These are phyloP conservation scores for Araneus ventricosus DNA, from an alignment of 1,140 invertebrate genomes.

Conservation along the genomic window DNA sequence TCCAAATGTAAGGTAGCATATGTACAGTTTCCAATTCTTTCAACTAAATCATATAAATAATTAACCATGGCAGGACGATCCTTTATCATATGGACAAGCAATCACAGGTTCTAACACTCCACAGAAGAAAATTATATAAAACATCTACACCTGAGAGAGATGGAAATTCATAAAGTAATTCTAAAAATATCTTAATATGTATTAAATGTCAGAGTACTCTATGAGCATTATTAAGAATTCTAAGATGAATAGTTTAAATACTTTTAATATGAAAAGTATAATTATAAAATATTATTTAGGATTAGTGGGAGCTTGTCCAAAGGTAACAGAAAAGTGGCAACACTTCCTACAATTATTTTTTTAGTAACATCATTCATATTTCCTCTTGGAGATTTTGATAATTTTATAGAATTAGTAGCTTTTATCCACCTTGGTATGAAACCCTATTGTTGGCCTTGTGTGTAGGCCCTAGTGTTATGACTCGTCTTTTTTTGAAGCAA, in stretches of 20 bases:
- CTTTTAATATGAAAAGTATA: neutral
- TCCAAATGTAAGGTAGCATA: slow-evolving; percentile 60
- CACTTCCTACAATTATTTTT: neutral
- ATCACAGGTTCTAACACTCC: neutral
- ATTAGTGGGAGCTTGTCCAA: neutral
- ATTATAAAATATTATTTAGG: neutral
- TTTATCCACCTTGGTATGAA: too few species aligned
- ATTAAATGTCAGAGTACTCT: neutral
- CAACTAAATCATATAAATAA: slow-evolving; percentile 65
- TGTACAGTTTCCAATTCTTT: slow-evolving; percentile 73
- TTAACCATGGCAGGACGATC: slow-evolving; percentile 72
- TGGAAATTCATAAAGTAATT: too few species aligned
- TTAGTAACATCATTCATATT: too few species aligned
- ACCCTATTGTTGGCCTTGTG: too few species aligned
- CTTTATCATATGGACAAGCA: slow-evolving; percentile 41
- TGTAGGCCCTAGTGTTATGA: too few species aligned
- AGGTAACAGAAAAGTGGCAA: neutral
- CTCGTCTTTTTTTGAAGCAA: too few species aligned
- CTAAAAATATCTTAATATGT: neutral
- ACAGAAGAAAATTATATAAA: slow-evolving; percentile 8
- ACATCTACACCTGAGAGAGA: slow-evolving; percentile 46
- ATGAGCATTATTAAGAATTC: neutral
- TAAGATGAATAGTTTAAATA: neutral
- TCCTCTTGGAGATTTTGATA: too few species aligned
- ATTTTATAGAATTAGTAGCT: too few species aligned